Conservation (phyloP, 2,888 invertebrate genomes). For the Xestobium rufovillosum region DNA sequence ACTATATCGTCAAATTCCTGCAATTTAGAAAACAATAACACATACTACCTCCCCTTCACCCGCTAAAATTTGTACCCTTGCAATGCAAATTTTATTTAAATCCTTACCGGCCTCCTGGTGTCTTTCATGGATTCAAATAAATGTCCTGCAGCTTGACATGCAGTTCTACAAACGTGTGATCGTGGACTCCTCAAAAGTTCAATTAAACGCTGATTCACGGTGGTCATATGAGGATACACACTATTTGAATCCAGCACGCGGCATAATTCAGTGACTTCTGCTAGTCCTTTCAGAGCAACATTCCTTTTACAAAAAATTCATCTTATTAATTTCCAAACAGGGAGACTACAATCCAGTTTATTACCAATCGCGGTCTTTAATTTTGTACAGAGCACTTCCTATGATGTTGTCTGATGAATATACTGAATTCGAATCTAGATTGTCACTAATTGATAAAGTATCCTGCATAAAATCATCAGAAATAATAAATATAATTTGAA, state of each 20-base stretch:
- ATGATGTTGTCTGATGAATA: slow-evolving; percentile 20
- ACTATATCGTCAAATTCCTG: slow-evolving; percentile 68
- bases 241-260: slow-evolving; percentile 28
- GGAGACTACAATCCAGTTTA: too few relatives aligned
- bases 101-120: slow-evolving; percentile 40
- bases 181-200: slow-evolving; percentile 40
- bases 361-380: slow-evolving; percentile 34
- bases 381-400: slow-evolving; percentile 25
- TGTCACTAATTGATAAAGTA: too few relatives aligned
- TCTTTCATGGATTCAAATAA: slow-evolving; percentile 41
- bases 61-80: neutral
- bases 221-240: slow-evolving; percentile 37
- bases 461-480: too few relatives aligned
- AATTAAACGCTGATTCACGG: slow-evolving; percentile 39
- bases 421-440: slow-evolving; percentile 10
- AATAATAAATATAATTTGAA: too few relatives aligned
- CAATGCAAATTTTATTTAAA: neutral
- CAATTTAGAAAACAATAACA: slow-evolving; percentile 16
- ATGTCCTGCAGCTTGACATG: slow-evolving; percentile 42
- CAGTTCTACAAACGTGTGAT: slow-evolving; percentile 40
- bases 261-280: slow-evolving; percentile 37
- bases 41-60: too few relatives aligned
- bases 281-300: slow-evolving; percentile 35
- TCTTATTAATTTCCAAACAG: too few relatives aligned
- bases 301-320: slow-evolving; percentile 29